Evolutionary conservation across 2,888 invertebrate genomes (phyloP), one percentile per base, ranked within the genome.

Genomic region (Aproaerema taeniolella): DNA sequence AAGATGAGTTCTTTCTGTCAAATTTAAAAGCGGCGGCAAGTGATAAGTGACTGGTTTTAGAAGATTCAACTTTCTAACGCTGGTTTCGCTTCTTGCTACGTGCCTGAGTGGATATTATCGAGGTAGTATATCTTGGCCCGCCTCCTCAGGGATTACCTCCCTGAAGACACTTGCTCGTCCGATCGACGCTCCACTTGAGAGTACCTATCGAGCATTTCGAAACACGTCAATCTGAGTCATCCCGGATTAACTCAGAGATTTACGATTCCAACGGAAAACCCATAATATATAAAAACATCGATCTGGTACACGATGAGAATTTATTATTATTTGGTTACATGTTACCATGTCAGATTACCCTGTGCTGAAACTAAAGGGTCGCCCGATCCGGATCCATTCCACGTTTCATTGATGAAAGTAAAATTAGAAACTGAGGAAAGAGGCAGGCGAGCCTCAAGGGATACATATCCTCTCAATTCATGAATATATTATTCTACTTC

Each of bases 31-130:
- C n/a, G n/a, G n/a, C n/a, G n/a, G n/a, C n/a, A n/a, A n/a, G n/a
- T n/a, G n/a, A n/a, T n/a, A n/a, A n/a, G n/a, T n/a, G n/a, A n/a
- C n/a, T n/a, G n/a, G n/a, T n/a, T n/a, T n/a, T n/a, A n/a, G n/a
- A n/a, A n/a, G n/a, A n/a, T n/a, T n/a, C n/a, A n/a, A n/a, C n/a
- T n/a, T n/a, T n/a, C n/a, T n/a, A n/a, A n/a, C n/a, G n/a, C n/a
- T n/a, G n/a, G n/a, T n/a, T n/a, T 4, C 9, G 33, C 13, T 33
- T 24, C 33, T 33, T 12, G 17, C 12, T 37, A 29, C 29, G 37
- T 30, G 29, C 64, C 66, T 59, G 59, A 67, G 58, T 61, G 59
- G 59, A 69, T 72, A 76, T 77, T 73, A 76, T 72, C 75, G 56
- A 53, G 55, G 58, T 50, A 61, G 57, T 73, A 64, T 65, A 69